Evolutionary conservation across 1,140 invertebrate species (phyloP).

Genomic region (Sitodiplosis mosellana): DNA sequence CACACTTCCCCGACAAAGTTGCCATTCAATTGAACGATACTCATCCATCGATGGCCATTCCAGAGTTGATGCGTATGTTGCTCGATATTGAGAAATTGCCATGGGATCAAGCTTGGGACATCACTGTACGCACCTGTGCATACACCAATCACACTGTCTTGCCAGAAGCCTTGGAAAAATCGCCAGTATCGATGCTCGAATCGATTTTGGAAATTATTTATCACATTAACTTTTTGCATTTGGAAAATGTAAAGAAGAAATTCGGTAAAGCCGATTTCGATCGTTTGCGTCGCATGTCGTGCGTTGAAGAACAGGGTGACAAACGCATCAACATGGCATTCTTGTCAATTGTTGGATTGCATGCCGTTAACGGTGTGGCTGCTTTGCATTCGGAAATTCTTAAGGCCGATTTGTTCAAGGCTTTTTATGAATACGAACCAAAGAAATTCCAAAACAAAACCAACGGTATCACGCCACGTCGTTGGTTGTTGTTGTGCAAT

Average conservation of each 20-base stretch:
- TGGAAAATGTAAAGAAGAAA: constrained; percentile 53
- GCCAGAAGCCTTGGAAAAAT: constrained; percentile 94
- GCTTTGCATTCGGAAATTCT: constrained; percentile 94
- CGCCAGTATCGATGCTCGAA: constrained; percentile 79
- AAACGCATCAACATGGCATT: constrained; percentile 98
- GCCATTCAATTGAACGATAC: constrained; percentile 99
- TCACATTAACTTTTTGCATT: constrained; percentile 78
- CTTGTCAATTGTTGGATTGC: constrained; percentile 88
- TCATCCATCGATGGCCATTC: constrained; percentile 94
- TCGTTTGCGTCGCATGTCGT: constrained; percentile 79
- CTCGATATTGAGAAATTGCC: constrained; percentile 81
- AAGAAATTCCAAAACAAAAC: constrained; percentile 99
- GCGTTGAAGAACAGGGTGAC: constrained; percentile 87
- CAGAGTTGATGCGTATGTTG: constrained; percentile 90
- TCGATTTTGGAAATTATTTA: constrained; percentile 92
- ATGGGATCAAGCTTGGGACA: constrained; percentile 92
- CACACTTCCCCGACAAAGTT: constrained; percentile 88
- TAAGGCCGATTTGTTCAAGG: constrained; percentile 65
- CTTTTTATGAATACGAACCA: constrained; percentile 90
- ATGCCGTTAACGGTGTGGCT: constrained; percentile 96
- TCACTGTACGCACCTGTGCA: constrained; percentile 73
- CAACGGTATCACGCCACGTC: constrained; percentile 93
- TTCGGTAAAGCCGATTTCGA: constrained; percentile 72
- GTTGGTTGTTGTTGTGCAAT: constrained; percentile 93
- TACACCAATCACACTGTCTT: constrained; percentile 99